Percentiles rank a stretch among this genome's conserved stretches.
Evolutionary conservation across 2,113 vertebrate genomes (phyloP).

Genomic region (Nasalis larvatus): DNA sequence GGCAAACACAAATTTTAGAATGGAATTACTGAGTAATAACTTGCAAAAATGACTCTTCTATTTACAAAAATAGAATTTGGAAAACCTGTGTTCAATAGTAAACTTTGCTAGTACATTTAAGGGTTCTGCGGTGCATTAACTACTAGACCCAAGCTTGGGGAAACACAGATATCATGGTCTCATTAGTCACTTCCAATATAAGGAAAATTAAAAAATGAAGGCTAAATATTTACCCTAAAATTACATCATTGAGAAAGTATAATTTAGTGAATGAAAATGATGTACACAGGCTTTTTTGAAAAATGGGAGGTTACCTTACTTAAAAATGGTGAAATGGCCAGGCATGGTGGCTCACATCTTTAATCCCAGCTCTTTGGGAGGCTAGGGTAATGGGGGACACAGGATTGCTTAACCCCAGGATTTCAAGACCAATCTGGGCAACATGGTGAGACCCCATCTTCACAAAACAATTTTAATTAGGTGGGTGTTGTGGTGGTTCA

Average conservation of each 20-base stretch:
- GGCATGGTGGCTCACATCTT: too few species aligned
- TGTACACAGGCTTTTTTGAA: neutral
- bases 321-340: neutral
- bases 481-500: too few species aligned
- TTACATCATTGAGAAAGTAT: neutral
- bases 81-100: neutral
- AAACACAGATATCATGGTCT: neutral
- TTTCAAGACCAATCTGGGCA: too few species aligned
- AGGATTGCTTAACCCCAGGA: too few species aligned
- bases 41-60: neutral
- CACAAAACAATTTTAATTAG: too few species aligned
- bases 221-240: conserved; percentile 31
- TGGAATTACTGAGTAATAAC: neutral
- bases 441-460: too few species aligned
- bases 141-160: neutral
- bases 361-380: too few species aligned
- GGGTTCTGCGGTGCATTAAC: neutral
- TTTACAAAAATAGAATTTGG: conserved; percentile 16
- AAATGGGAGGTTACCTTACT: neutral
- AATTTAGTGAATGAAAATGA: conserved; percentile 14
- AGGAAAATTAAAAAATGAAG: neutral
- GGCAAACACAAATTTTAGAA: conserved; percentile 18
- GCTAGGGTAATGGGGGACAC: too few species aligned
- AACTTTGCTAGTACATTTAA: conserved; percentile 26
- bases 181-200: neutral